phyloP scores from a whole-genome alignment of 1,140 invertebrate species.

The Pseudomyrmex gracilis region DNA sequence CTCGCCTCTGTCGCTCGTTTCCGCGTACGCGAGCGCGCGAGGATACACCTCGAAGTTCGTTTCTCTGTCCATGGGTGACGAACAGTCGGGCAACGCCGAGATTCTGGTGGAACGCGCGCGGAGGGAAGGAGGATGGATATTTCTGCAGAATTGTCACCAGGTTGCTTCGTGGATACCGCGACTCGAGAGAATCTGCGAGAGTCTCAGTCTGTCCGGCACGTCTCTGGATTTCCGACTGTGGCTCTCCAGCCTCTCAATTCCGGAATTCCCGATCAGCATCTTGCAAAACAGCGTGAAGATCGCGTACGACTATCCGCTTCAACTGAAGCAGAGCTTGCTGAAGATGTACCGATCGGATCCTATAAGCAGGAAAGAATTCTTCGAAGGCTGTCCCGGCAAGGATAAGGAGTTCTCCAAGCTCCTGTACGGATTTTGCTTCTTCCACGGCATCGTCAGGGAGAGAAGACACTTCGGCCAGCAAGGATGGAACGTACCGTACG shows the following conservation, averaged over 20 bases:
- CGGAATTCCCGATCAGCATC: slow-evolving; percentile 88
- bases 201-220: slow-evolving; percentile 85
- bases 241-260: slow-evolving; percentile 89
- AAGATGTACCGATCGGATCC: slow-evolving; percentile 88
- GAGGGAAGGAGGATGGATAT: slow-evolving; percentile 87
- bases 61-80: slow-evolving; percentile 89
- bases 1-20: slow-evolving; percentile 86
- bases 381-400: slow-evolving; percentile 80
- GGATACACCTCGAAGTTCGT: slow-evolving; percentile 87
- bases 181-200: slow-evolving; percentile 86
- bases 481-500: slow-evolving; percentile 91
- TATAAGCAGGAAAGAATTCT: slow-evolving; percentile 83
- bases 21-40: slow-evolving; percentile 86
- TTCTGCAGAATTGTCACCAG: slow-evolving; percentile 91
- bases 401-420: slow-evolving; percentile 87
- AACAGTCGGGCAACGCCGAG: slow-evolving; percentile 86
- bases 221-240: slow-evolving; percentile 89
- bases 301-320: slow-evolving; percentile 88
- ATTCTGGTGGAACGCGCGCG: slow-evolving; percentile 86
- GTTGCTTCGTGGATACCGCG: slow-evolving; percentile 87
- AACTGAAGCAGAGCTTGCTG: slow-evolving; percentile 87
- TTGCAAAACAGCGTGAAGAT: slow-evolving; percentile 90
- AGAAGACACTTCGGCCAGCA: slow-evolving; percentile 88
- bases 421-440: slow-evolving; percentile 89
- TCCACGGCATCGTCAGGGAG: slow-evolving; percentile 90